Base-by-base conservation (phyloP, 1,140 invertebrate genomes). In the Scylla paramamosain region DNA sequence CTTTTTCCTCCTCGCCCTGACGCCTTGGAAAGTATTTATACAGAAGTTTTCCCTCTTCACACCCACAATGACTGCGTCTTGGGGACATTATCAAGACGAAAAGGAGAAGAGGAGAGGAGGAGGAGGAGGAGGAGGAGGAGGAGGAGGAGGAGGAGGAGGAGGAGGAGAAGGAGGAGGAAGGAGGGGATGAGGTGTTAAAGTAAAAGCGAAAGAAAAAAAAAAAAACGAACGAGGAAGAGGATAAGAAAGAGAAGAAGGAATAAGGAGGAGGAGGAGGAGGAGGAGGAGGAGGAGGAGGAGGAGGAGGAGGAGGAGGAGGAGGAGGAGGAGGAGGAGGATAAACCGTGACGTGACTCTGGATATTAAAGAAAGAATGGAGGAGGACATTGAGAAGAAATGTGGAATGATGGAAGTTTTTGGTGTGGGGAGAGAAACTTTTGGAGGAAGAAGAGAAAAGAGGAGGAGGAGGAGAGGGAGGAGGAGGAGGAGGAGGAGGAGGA, bases 351-450 rank as follows among this genome's bases (percentile, higher is more conserved):
- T 77, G 67, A 77, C 67, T 77, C 25, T 77, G n/a, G 67, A 77
- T 77, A 77, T 77, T 77, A 77, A 77, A 77, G 67, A 77, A 77
- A 20, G 67, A 77, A 77, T 77, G 67, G 67, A 77, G 67, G 67
- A 77, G 67, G 67, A 77, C 67, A 77, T 77, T 77, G 67, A 77
- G 67, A n/a, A n/a, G 67, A 77, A 77, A n/a, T 77, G 67, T 77
- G 67, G 67, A 6, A 77, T 77, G 67, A 77, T 77, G 20, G n/a
- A 77, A 77, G 67, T 77, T 77, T 77, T 77, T 77, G 67, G 67
- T 77, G 67, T 77, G 67, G 67, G 67, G 20, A 7, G 67, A 77
- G 20, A 77, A 7, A 20, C 20, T 77, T 25, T 12, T 7, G 20
- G 67, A n/a, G 20, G 67, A 7, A 77, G 67, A n/a, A 77, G 25